Evolutionary conservation across 2,888 invertebrate species (phyloP).

Genomic region (Leptogaster cylindrica): DNA sequence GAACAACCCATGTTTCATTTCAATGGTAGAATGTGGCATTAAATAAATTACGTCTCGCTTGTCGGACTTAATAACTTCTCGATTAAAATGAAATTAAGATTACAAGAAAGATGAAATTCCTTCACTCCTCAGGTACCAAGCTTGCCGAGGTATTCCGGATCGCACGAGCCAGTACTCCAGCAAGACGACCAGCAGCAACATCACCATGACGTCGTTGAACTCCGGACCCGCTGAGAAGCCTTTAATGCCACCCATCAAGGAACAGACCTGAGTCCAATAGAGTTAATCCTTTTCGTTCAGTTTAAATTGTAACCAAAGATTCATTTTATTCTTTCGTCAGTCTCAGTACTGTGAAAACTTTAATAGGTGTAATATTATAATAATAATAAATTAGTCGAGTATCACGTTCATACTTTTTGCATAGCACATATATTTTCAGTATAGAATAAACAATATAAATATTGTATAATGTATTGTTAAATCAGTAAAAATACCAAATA

Average conservation of each 20-base stretch:
- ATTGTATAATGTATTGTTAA: no score
- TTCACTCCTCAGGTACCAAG: constrained; percentile 53
- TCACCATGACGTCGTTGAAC: constrained; percentile 53
- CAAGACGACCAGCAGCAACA: constrained; percentile 58
- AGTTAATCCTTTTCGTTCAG: not conserved
- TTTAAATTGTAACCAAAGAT: constrained; percentile 20
- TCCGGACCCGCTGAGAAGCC: constrained; percentile 42
- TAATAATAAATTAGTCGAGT: no score
- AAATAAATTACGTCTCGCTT: no score
- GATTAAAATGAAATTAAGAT: no score
- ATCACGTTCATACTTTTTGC: no score
- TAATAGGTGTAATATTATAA: no score
- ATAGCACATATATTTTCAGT: no score
- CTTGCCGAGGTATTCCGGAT: constrained; percentile 54
- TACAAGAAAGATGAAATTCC: not conserved
- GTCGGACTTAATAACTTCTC: no score
- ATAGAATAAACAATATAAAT: no score
- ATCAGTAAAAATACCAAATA: no score
- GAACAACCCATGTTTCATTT: no score
- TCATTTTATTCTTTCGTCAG: not conserved
- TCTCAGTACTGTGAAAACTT: not conserved
- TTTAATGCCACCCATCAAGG: constrained; percentile 6
- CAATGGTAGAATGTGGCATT: no score
- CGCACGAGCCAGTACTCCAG: constrained; percentile 59
- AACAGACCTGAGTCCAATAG: constrained; percentile 1